phyloP scores from a whole-genome alignment of 64 coral and sea anemone species.

The Montipora cactus region DNA sequence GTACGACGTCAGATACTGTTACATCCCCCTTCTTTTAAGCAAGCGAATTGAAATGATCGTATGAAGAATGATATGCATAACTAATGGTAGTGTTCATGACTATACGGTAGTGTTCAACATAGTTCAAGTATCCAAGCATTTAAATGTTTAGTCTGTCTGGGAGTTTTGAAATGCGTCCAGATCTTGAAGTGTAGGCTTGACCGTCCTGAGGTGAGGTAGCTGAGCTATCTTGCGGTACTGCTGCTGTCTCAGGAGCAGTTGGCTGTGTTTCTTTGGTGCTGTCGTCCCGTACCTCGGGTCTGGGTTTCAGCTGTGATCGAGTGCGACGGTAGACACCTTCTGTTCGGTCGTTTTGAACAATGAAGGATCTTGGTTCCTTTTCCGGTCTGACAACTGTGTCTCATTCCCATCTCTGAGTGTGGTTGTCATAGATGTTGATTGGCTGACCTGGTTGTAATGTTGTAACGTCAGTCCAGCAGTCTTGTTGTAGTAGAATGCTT shows the following conservation, averaged over 20 bases:
- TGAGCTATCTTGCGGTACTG: not conserved
- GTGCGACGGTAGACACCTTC: slow-evolving; percentile 40
- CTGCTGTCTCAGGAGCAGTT: slow-evolving; percentile 10
- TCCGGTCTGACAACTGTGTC: slow-evolving; percentile 40
- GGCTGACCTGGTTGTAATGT: slow-evolving; percentile 48
- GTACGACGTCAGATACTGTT: not conserved
- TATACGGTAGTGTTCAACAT: slow-evolving; percentile 13
- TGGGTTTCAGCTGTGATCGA: slow-evolving; percentile 38
- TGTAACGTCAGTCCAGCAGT: slow-evolving; percentile 60
- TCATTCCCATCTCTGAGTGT: slow-evolving; percentile 45
- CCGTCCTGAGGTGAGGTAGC: slow-evolving; percentile 10
- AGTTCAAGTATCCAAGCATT: slow-evolving; percentile 3
- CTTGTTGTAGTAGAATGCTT: slow-evolving; percentile 72
- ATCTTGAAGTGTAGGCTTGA: slow-evolving; percentile 37
- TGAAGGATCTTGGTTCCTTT: slow-evolving; percentile 72
- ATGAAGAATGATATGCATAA: slow-evolving; percentile 17
- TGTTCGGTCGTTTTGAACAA: slow-evolving; percentile 22
- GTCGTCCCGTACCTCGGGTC: not conserved
- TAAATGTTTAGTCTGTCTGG: slow-evolving; percentile 49
- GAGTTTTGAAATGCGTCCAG: slow-evolving; percentile 34
- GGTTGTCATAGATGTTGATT: slow-evolving; percentile 52
- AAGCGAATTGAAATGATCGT: not conserved
- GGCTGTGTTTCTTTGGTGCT: slow-evolving; percentile 8
- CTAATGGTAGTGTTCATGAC: not conserved
- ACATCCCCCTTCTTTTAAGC: not conserved